Percentiles rank a stretch among this genome's conserved stretches.
Evolutionary conservation across 2,113 vertebrate genomes (phyloP).

Genomic region (Poecilia latipinna): DNA sequence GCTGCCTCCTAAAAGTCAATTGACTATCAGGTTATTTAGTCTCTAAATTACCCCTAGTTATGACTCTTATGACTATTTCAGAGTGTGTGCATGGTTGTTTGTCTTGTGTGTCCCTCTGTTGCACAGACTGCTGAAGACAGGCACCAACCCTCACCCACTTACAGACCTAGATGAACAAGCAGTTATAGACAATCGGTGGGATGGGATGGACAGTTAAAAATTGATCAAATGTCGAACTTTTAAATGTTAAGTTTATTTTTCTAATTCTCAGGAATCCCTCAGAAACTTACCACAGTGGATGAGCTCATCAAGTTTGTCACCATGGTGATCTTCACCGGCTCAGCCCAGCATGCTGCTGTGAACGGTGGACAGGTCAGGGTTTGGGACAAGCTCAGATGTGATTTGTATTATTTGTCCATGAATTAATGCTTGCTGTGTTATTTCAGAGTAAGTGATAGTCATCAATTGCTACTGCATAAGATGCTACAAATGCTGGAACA

Average conservation of each 20-base stretch:
- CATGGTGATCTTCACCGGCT: slow-evolving; percentile 71
- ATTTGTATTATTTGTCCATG: background rate
- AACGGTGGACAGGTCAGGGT: slow-evolving; percentile 69
- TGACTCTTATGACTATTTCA: background rate
- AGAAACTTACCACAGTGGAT: slow-evolving; percentile 21
- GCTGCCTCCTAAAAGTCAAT: background rate
- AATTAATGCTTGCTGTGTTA: background rate
- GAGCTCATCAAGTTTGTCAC: slow-evolving; percentile 70
- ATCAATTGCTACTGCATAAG: no score
- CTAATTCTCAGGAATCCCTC: slow-evolving; percentile 60
- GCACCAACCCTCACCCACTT: no score
- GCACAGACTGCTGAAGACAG: no score
- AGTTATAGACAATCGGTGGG: no score
- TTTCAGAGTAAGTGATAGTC: background rate
- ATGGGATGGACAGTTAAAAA: background rate
- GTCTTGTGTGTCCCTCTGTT: background rate
- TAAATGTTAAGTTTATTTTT: background rate
- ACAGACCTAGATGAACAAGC: no score
- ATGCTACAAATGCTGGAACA: no score
- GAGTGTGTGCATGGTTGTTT: background rate
- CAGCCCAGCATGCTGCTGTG: slow-evolving; percentile 63
- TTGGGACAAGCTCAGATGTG: background rate
- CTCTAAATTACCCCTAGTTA: background rate
- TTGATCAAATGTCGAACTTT: background rate
- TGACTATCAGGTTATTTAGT: background rate